Conservation (phyloP, 2,113 vertebrate genomes). For the Catharus fuscescens region DNA sequence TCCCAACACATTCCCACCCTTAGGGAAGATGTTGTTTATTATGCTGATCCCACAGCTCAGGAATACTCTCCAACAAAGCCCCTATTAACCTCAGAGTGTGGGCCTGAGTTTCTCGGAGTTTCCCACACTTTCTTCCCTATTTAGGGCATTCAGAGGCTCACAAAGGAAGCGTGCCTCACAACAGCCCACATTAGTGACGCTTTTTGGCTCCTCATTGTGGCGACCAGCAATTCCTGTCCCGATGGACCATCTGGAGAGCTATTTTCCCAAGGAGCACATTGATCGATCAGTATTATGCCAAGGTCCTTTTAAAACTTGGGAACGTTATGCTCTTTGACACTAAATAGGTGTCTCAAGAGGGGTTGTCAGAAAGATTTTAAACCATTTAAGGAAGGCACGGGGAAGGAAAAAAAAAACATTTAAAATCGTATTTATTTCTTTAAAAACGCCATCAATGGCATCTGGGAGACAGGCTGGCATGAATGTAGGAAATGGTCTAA, state of each 20-base stretch:
- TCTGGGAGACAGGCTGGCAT: not conserved
- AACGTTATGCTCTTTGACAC: conserved; percentile 73
- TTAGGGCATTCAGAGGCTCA: conserved; percentile 76
- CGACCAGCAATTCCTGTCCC: conserved; percentile 68
- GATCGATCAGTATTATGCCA: conserved; percentile 67
- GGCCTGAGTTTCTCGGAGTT: conserved; percentile 83
- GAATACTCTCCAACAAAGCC: conserved; percentile 63
- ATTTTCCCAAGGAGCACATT: conserved; percentile 72
- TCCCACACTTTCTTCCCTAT: conserved; percentile 88
- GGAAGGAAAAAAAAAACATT: not conserved
- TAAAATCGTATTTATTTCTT: conserved; percentile 14
- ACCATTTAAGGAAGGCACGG: conserved; percentile 24
- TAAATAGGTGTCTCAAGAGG: conserved; percentile 53
- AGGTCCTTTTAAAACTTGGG: conserved; percentile 65
- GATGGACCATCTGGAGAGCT: conserved; percentile 84
- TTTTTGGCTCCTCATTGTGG: conserved; percentile 81
- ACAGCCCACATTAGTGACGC: conserved; percentile 88
- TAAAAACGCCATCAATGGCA: not conserved
- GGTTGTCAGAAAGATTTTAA: conserved; percentile 62
- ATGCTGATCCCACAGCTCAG: conserved; percentile 66
- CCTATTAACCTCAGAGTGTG: conserved; percentile 78
- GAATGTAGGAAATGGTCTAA: not conserved
- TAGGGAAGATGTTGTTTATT: conserved; percentile 51
- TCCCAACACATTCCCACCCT: conserved; percentile 50
- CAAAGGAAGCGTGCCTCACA: conserved; percentile 93